Evolutionary conservation across 1,140 invertebrate genomes (phyloP), one percentile per base, ranked within the genome.

Genomic region (Branchinecta lynchi): DNA sequence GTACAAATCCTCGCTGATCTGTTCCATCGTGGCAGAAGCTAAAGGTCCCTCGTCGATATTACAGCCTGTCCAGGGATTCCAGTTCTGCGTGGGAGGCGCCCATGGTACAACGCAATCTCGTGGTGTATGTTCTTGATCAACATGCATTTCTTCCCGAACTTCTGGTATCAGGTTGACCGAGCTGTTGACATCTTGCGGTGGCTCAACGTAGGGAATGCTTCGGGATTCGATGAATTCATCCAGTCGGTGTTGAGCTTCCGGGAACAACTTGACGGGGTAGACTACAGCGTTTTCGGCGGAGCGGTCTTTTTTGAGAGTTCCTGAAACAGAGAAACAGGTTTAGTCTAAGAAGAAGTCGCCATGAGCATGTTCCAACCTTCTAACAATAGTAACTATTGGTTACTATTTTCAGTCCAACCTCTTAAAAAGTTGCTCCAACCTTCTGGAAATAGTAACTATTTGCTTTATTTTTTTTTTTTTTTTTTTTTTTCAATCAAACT

Each of bases 11-110:
- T 84, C 78, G 73, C 91, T 95, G 6, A 97, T 83, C 66, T 89
- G 80, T 43, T 94, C 90, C 72, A 98, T 80, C 7, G 82, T 80
- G 0, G 85, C 84, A 8, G 83, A 83, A 3, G 93, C 90, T 65
- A 98, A 79, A 9, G 90, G 91, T 68, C 87, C 93, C 76, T 95
- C 92, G 74, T 96, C 95, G 75, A 98, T 96, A 77, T 97, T 97
- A 75, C 89, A 93, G 0, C 85, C 87, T 43, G 85, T 88, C 94
- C 94, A 98, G 8, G 94, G 87, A 80, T 98, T 96, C 94, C 95
- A 98, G 78, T 98, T 98, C 10, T 84, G 84, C 72, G 89, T 85
- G 0, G 95, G 94, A 0, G 96, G 96, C 3, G 92, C 91, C 95
- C 95, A 98, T 3, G 92, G 86, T 15, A 98, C 91, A 0, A 95